Base-by-base conservation (phyloP, 2,888 invertebrate genomes). In the Leistus spinibarbis region DNA sequence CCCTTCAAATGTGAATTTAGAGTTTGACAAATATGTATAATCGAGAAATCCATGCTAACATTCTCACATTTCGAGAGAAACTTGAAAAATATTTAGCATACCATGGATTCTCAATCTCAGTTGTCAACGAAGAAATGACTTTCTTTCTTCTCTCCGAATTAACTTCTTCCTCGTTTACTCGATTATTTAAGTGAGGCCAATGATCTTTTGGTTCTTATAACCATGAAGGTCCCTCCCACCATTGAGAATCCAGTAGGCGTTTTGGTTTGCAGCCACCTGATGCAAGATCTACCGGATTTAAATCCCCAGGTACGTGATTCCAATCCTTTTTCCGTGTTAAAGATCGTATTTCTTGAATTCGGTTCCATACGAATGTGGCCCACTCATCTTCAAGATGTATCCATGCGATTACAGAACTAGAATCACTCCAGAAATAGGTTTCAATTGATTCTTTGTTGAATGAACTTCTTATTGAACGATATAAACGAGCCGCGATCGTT, bases 221-320 rank as follows among this genome's bases (percentile, higher is more conserved):
- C 82, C 81, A 82, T 2, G 63, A 16, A 10, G 82, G 81, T 3
- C 81, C 82, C 77, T 79, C 77, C 82, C 80, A 83, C 82, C 82
- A 82, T 78, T 69, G 65, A 1, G 79, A 78, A 22, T 80, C 75
- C 3, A 80, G 7, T 2, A 82, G 76, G 20, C 79, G 66, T 62
- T 76, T 66, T 0, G 79, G 73, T 17, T 64, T 66, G 70, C 81
- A 82, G 2, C 82, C 82, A 66, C 82, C 66, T 0, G 80, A 81
- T 4, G 81, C 80, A 5, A 81, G 74, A 76, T 82, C 81, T 2
- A 82, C 82, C 5, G 80, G 80, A 69, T 83, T 83, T 1, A 76
- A 23, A 1, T 20, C 9, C 1, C 82, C 81, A 1, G 83, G 81
- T 1, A 83, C 73, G 76, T 80, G 79, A 27, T 74, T 67, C 82